phyloP scores from a whole-genome alignment of 1,140 invertebrate species.

The Cydia amplana region DNA sequence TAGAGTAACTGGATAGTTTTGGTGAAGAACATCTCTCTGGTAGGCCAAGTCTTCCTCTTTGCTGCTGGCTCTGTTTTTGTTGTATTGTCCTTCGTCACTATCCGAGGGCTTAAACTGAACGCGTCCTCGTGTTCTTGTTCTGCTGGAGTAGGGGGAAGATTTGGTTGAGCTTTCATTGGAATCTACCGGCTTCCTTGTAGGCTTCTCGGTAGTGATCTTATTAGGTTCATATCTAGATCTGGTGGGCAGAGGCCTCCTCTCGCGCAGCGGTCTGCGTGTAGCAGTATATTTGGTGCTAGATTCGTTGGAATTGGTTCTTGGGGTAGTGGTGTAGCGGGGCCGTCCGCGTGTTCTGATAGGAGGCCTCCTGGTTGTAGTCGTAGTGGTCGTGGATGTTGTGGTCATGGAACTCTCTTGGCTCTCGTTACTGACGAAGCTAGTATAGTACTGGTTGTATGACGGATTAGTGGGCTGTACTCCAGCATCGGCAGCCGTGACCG shows the following conservation, averaged over 20 bases:
- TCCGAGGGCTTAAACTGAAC: slow-evolving; percentile 68
- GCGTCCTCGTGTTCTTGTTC: slow-evolving; percentile 67
- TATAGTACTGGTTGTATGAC: slow-evolving; percentile 61
- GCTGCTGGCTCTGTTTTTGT: slow-evolving; percentile 59
- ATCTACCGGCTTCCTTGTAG: slow-evolving; percentile 63
- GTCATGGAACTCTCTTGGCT: slow-evolving; percentile 48
- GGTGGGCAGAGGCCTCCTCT: slow-evolving; percentile 68
- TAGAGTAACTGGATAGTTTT: slow-evolving; percentile 80
- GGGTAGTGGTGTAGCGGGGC: slow-evolving; percentile 63
- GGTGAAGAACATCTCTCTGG: slow-evolving; percentile 81
- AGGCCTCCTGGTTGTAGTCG: slow-evolving; percentile 65
- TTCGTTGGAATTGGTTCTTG: slow-evolving; percentile 64
- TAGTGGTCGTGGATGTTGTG: slow-evolving; percentile 62
- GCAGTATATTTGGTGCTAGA: slow-evolving; percentile 60
- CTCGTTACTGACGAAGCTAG: slow-evolving; percentile 48
- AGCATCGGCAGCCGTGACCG: slow-evolving; percentile 42
- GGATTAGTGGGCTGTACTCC: slow-evolving; percentile 35
- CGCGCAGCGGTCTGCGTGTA: slow-evolving; percentile 71
- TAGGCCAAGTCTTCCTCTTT: slow-evolving; percentile 78
- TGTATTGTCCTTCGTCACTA: slow-evolving; percentile 63
- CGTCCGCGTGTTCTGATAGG: slow-evolving; percentile 69
- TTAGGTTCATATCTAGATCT: slow-evolving; percentile 70
- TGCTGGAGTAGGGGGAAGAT: slow-evolving; percentile 39
- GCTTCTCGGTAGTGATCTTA: slow-evolving; percentile 75
- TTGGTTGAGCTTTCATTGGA: slow-evolving; percentile 65